Percentiles rank a stretch among this genome's conserved stretches.
Evolutionary conservation across 2,797 vertebrate genomes (phyloP).

Genomic region (Girardinus metallicus): DNA sequence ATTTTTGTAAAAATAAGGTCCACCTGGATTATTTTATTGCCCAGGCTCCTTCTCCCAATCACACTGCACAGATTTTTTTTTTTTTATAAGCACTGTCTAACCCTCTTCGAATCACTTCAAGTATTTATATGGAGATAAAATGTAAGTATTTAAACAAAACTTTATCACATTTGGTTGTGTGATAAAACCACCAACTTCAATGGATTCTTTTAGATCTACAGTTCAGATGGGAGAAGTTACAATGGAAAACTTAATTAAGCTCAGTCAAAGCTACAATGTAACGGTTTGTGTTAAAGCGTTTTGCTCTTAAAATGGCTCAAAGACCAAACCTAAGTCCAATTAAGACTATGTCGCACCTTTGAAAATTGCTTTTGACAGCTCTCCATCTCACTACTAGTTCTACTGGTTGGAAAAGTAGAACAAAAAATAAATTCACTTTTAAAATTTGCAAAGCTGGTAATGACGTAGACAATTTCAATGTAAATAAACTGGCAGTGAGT

Average conservation of each 20-base stretch:
- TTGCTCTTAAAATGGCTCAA: not conserved
- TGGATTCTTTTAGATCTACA: not conserved
- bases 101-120: not conserved
- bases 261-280: not conserved
- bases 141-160: not conserved
- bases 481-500: too few relatives aligned
- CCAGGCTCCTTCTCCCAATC: not conserved
- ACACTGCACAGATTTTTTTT: not conserved
- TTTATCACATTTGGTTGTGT: not conserved
- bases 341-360: not conserved
- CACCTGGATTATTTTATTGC: not conserved
- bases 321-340: not conserved
- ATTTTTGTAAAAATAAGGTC: not conserved
- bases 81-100: not conserved
- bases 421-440: not conserved
- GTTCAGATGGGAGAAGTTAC: not conserved
- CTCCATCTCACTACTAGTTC: not conserved
- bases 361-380: not conserved
- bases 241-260: not conserved
- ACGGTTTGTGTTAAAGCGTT: not conserved
- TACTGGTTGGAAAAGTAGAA: too few relatives aligned
- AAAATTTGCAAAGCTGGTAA: not conserved
- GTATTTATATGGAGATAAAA: not conserved
- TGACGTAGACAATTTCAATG: not conserved
- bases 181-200: not conserved